Conservation (phyloP, 2,797 vertebrate species). For the Lemur catta region DNA sequence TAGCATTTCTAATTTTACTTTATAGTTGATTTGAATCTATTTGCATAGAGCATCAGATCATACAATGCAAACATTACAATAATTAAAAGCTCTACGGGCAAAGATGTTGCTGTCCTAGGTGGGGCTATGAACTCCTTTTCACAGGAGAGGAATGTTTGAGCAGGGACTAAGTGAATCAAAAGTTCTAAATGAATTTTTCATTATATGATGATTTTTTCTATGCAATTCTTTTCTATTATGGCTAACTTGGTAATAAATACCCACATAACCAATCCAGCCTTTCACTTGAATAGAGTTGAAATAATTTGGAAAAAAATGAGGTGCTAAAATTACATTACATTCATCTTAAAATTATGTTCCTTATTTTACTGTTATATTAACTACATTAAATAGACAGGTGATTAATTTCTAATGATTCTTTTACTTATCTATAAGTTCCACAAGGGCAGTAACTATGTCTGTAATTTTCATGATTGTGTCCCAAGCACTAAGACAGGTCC, state of each 20-base stretch:
- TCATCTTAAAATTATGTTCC: neutral
- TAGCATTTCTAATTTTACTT: neutral
- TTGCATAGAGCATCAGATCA: neutral
- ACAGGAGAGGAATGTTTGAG: neutral
- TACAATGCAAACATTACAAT: neutral
- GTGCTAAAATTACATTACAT: neutral
- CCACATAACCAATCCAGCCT: neutral
- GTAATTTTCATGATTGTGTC: neutral
- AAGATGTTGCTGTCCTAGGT: neutral
- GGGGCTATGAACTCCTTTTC: neutral
- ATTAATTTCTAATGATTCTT: neutral
- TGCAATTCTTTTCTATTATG: neutral
- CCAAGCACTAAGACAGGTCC: neutral
- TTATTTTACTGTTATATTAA: neutral
- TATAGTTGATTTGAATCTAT: neutral
- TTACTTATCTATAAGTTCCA: neutral
- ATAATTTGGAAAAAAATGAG: neutral
- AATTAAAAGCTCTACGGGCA: neutral
- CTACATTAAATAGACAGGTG: neutral
- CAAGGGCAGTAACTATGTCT: neutral
- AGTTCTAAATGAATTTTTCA: neutral
- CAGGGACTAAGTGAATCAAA: neutral
- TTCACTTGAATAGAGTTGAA: neutral
- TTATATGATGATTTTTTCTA: neutral
- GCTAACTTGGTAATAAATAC: neutral